Conservation (phyloP, 2,797 vertebrate genomes). For the Picus viridis region DNA sequence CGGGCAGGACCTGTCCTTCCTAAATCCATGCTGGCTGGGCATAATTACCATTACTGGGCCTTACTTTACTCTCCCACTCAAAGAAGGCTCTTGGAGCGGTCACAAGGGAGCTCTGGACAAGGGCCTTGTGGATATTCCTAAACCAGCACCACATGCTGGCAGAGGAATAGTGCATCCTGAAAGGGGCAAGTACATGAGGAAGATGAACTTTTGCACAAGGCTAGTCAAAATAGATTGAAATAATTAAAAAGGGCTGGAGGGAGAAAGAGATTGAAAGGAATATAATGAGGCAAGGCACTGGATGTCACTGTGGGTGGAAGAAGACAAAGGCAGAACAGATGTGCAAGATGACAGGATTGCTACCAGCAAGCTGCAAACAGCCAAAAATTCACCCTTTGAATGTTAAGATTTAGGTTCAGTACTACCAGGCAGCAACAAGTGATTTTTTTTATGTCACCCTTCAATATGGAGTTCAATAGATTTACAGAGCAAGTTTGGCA, state of each 20-base stretch:
- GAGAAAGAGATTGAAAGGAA: neutral
- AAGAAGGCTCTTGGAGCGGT: neutral
- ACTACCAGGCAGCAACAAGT: conserved; percentile 3
- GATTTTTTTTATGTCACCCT: neutral
- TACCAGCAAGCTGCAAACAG: conserved; percentile 23
- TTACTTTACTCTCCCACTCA: neutral
- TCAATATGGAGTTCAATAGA: neutral
- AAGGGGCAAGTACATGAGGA: neutral
- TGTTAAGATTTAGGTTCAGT: conserved; percentile 1
- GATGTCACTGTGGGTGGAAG: neutral
- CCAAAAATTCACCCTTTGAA: conserved; percentile 13
- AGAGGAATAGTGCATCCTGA: neutral
- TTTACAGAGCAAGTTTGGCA: neutral
- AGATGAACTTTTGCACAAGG: neutral
- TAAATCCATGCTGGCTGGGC: neutral
- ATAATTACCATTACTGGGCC: neutral
- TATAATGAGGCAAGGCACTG: neutral
- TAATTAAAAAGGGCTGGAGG: conserved; percentile 13
- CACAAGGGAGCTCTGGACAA: neutral
- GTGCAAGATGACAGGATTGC: neutral
- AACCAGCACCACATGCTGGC: neutral
- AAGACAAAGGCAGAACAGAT: conserved; percentile 42
- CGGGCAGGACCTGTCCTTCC: too few species aligned
- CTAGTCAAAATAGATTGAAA: neutral
- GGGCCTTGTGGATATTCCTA: neutral